phyloP scores from a whole-genome alignment of 2,113 vertebrate species.

The Sturnus vulgaris region DNA sequence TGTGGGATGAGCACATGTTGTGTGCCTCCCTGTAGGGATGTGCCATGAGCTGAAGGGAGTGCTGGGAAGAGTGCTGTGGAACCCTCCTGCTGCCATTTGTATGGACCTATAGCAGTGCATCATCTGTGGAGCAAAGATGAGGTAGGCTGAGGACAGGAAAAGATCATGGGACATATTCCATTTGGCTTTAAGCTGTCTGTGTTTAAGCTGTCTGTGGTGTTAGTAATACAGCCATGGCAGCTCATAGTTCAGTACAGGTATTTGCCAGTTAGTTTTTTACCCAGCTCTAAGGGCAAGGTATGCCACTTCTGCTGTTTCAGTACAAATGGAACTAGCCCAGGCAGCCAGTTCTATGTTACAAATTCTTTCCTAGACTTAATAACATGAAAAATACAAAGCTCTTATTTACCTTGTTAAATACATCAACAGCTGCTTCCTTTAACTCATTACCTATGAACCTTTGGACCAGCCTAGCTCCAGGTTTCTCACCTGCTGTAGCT shows the following conservation, averaged over 20 bases:
- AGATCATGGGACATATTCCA: background rate
- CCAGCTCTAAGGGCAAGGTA: background rate
- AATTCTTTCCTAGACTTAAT: background rate
- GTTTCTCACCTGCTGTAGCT: background rate
- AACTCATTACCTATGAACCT: background rate
- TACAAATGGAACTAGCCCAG: background rate
- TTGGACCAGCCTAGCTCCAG: background rate
- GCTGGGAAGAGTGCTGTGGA: background rate
- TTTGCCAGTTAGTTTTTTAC: background rate
- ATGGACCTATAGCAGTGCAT: background rate
- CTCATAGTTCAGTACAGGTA: background rate
- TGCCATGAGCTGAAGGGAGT: background rate
- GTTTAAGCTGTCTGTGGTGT: background rate
- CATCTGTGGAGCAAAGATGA: background rate
- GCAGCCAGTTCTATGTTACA: background rate
- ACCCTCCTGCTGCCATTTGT: background rate
- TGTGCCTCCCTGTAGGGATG: background rate
- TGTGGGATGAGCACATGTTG: background rate
- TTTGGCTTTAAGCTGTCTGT: background rate
- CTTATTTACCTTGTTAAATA: background rate
- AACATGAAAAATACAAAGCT: background rate
- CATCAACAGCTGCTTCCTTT: background rate
- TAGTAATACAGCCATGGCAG: background rate
- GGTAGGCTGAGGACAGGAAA: background rate
- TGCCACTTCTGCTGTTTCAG: background rate